Evolutionary conservation across 1,140 invertebrate genomes (phyloP).

Genomic region (Homarus americanus): DNA sequence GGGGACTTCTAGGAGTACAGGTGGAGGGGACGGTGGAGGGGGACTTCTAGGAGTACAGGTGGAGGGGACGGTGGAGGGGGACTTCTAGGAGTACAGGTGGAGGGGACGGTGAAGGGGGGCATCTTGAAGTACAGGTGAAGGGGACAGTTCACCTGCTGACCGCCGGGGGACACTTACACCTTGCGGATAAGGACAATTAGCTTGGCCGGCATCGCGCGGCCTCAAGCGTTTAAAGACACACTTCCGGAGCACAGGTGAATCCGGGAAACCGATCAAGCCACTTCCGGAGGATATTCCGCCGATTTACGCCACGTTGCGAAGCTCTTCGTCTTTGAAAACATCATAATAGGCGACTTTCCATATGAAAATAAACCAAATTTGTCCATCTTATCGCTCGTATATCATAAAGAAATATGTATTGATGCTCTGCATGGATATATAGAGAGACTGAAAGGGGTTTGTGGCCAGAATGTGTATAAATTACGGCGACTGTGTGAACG

Average conservation of each 20-base stretch:
- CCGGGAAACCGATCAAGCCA: slow-evolving; percentile 43
- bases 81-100: not conserved
- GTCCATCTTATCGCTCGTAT: no score
- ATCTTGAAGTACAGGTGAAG: not conserved
- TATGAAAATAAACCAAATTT: no score
- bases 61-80: not conserved
- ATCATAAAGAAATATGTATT: no score
- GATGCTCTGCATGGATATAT: no score
- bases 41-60: not conserved
- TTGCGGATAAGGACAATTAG: slow-evolving; percentile 52
- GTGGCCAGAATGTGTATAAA: no score
- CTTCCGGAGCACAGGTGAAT: slow-evolving; percentile 62
- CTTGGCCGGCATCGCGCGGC: slow-evolving; percentile 36
- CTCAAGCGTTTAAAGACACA: slow-evolving; percentile 38
- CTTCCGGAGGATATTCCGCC: slow-evolving; percentile 34
- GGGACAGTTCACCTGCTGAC: slow-evolving; percentile 24
- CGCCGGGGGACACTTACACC: slow-evolving; percentile 16
- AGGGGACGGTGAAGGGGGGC: not conserved
- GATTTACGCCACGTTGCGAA: not conserved
- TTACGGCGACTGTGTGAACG: not conserved
- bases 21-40: not conserved
- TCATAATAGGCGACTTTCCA: no score
- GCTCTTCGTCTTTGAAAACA: not conserved
- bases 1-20: not conserved
- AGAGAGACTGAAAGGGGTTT: no score